Conservation (phyloP, 2,888 invertebrate species). For the Nomada fucata region DNA sequence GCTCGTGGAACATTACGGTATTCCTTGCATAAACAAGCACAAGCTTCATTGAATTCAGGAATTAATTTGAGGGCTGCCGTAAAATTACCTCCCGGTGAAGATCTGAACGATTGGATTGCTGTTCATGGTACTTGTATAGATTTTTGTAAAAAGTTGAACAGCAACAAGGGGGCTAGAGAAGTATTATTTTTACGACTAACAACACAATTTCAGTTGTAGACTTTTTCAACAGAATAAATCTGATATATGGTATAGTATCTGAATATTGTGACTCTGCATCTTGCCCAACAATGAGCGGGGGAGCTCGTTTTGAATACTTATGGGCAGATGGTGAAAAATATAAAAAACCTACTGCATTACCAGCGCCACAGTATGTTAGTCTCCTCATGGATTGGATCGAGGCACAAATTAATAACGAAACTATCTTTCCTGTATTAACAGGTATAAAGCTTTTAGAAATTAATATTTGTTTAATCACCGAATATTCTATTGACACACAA, state of each 20-base stretch:
- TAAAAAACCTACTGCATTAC: constrained; percentile 91
- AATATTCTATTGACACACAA: constrained; percentile 4
- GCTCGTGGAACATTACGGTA: constrained; percentile 94
- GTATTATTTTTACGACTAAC: neutral
- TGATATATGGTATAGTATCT: constrained; percentile 95
- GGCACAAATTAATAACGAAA: constrained; percentile 94
- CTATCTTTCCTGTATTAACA: constrained; percentile 92
- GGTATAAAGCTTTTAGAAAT: constrained; percentile 81
- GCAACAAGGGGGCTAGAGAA: neutral
- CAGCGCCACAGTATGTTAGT: constrained; percentile 93
- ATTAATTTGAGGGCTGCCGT: constrained; percentile 93
- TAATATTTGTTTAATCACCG: neutral
- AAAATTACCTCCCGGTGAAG: constrained; percentile 92
- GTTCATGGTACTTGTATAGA: constrained; percentile 90
- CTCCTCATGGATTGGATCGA: constrained; percentile 97
- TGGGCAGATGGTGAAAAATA: constrained; percentile 94
- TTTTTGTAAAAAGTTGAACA: constrained; percentile 1
- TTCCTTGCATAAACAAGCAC: constrained; percentile 95
- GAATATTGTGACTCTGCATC: constrained; percentile 93
- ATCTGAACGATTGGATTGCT: constrained; percentile 95
- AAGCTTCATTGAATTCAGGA: constrained; percentile 95
- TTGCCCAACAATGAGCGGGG: constrained; percentile 96
- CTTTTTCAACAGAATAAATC: constrained; percentile 96
- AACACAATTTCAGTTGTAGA: constrained; percentile 89
- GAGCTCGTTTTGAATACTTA: constrained; percentile 94